Evolutionary conservation across 2,797 vertebrate genomes (phyloP), one percentile per base, ranked within the genome.

Genomic region (Numenius phaeopus): DNA sequence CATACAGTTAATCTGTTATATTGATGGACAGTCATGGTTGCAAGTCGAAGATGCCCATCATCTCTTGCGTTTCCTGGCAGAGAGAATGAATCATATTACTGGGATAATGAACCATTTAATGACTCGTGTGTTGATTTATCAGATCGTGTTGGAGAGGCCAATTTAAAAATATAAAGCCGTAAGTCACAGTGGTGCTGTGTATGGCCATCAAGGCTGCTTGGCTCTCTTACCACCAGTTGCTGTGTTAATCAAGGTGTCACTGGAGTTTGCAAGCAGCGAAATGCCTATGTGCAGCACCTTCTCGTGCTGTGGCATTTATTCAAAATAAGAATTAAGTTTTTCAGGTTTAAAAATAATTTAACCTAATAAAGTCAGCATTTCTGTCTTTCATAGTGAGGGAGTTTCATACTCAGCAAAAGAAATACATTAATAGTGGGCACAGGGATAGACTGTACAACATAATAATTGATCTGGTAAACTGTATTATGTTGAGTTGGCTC

Each of bases 121-220:
- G 98, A 97, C 98, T 97, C 97, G 92, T 97, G 97, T 98, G 98
- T 98, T 98, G 98, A 99, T 99, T 99, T 98, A 98, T 99, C 98
- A 98, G 97, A 97, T 34, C 15, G n/a, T 95, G 94, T 96, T 96
- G 79, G 97, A 98, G 96, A 98, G 98, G 97, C 97, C 97, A 98
- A 97, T 98, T 98, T 98, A 97, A 98, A 98, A 98, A 98, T 97
- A 97, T 90, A 97, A 98, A 97, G 94, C 92, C 59, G 24, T 98
- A 98, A 98, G 97, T 98, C 98, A 98, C 86, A 29, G 77, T 81
- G 94, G 69, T 70, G 93, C 91, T 85, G 90, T 30, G 8, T 82
- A 62, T 83, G 83, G 93, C 84, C 12, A 4, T 49, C 1, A 57
- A 37, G 75, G 77, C 87, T 90, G 55, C 54, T 85, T 32, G 47